phyloP scores from a whole-genome alignment of 2,113 vertebrate genomes.

The Pogonocichla stellata region DNA sequence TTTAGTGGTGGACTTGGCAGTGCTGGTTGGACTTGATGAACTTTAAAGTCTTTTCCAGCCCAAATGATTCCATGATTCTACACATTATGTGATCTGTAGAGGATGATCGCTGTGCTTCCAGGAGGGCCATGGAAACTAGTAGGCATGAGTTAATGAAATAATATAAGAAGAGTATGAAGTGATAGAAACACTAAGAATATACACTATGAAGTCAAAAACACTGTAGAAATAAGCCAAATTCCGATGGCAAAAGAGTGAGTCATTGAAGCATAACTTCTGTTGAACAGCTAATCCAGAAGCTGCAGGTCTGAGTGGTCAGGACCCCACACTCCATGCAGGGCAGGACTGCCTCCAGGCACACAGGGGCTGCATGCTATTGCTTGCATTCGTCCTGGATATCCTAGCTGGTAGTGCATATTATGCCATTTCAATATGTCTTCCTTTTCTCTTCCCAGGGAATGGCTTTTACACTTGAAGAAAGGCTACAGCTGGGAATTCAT shows the following conservation, averaged over 20 bases:
- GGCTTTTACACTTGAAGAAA: conserved; percentile 95
- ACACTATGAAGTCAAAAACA: neutral
- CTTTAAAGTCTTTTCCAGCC: neutral
- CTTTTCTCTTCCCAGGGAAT: conserved; percentile 83
- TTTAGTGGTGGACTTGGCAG: neutral
- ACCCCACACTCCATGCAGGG: accelerated
- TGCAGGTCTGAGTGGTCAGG: neutral
- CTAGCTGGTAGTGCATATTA: neutral
- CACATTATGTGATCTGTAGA: neutral
- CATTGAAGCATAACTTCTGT: neutral
- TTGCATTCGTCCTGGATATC: neutral
- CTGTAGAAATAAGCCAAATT: neutral
- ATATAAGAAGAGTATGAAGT: neutral
- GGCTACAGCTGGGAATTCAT: conserved; percentile 94
- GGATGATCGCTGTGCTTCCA: neutral
- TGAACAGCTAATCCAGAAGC: neutral
- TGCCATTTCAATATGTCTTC: neutral
- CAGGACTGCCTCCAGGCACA: neutral
- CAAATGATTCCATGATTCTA: neutral
- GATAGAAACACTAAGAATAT: neutral
- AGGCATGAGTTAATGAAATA: neutral
- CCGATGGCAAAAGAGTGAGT: neutral
- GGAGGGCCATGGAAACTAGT: neutral
- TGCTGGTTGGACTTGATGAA: neutral
- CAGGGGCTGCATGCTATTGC: neutral